These are phyloP conservation scores for Hypena proboscidalis DNA, from an alignment of 2,888 invertebrate species.

Conservation along the genomic window DNA sequence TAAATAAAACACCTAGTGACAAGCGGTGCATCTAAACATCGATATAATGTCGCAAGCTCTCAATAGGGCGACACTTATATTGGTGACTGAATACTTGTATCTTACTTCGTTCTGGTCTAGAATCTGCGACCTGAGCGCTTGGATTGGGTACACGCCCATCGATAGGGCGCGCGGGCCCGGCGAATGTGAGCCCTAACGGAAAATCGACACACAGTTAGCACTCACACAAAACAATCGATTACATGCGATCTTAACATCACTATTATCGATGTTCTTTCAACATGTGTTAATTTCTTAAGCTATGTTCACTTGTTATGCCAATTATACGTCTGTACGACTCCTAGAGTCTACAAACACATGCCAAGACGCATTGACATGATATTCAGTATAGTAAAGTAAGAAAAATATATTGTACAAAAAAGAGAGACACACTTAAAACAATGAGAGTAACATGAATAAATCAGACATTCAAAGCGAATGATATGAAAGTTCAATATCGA, in stretches of 20 bases:
- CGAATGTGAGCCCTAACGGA: constrained; percentile 94
- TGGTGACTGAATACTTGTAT: constrained; percentile 78
- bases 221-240: constrained; percentile 82
- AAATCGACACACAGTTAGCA: constrained; percentile 86
- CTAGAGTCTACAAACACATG: constrained; percentile 65
- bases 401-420: constrained; percentile 55
- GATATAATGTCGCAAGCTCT: constrained; percentile 77
- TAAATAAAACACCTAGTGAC: constrained; percentile 77
- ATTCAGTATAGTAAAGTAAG: constrained; percentile 38
- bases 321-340: constrained; percentile 46
- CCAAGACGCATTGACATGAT: constrained; percentile 49
- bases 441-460: constrained; percentile 58
- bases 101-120: constrained; percentile 96
- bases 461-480: constrained; percentile 81
- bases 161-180: constrained; percentile 96
- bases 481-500: constrained; percentile 56
- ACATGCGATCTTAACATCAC: constrained; percentile 74
- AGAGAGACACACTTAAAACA: constrained; percentile 56
- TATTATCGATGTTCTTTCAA: constrained; percentile 52
- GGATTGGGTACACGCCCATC: constrained; percentile 96
- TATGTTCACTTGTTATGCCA: constrained; percentile 59
- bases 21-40: constrained; percentile 85
- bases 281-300: constrained; percentile 68
- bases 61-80: constrained; percentile 71
- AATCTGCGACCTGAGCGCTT: constrained; percentile 94